A percentile compares a stretch with the other conserved stretches of the same genome.
phyloP scores from a whole-genome alignment of 2,113 vertebrate species.

The Carassius auratus region DNA sequence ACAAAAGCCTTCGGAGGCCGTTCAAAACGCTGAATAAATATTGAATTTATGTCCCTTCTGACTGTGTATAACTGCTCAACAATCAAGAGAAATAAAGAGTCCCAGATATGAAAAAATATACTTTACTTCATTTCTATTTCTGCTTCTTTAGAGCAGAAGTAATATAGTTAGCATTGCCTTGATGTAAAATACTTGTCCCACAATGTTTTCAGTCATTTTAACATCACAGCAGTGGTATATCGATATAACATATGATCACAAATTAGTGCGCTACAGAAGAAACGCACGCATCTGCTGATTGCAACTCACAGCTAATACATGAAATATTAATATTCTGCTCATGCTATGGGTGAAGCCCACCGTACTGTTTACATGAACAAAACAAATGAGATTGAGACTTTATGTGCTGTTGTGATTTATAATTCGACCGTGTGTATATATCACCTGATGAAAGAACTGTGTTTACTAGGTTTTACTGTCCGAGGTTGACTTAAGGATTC shows the following conservation, averaged over 20 bases:
- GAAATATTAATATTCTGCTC: background rate
- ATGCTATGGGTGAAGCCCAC: background rate
- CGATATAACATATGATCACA: background rate
- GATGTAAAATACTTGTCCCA: background rate
- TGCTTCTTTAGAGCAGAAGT: background rate
- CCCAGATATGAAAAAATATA: slow-evolving; percentile 24
- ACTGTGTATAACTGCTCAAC: slow-evolving; percentile 43
- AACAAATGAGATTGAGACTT: slow-evolving; percentile 8
- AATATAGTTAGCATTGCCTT: background rate
- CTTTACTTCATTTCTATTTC: background rate
- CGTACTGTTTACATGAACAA: background rate
- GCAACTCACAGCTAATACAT: no score
- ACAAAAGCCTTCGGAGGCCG: slow-evolving; percentile 64
- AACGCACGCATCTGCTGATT: background rate
- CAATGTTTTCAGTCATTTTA: background rate
- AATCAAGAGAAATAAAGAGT: slow-evolving; percentile 38
- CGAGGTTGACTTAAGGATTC: slow-evolving; percentile 64
- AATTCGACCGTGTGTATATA: slow-evolving; percentile 32
- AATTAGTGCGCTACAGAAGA: background rate
- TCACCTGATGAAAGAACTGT: slow-evolving; percentile 46
- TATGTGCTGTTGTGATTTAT: slow-evolving; percentile 22
- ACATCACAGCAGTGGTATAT: background rate
- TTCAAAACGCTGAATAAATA: slow-evolving; percentile 74
- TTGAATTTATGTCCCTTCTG: slow-evolving; percentile 70
- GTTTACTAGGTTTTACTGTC: slow-evolving; percentile 61